Conservation (phyloP, 2,113 vertebrate genomes). For the Megalops atlanticus region DNA sequence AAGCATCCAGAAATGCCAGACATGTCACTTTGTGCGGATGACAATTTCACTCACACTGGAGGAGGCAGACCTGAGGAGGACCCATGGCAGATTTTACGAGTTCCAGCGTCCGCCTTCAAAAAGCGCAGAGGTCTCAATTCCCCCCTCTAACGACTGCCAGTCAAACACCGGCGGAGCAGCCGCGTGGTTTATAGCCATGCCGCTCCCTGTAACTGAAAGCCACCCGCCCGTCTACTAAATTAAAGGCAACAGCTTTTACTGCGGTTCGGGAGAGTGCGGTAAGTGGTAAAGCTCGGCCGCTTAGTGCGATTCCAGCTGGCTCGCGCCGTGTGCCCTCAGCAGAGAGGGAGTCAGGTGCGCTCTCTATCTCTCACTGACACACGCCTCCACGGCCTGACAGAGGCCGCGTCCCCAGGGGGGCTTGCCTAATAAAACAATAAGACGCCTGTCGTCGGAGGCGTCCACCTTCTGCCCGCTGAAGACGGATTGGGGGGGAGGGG, state of each 20-base stretch:
- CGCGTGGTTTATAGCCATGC: slow-evolving; percentile 22
- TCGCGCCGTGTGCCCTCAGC: neutral
- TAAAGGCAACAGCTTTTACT: slow-evolving; percentile 21
- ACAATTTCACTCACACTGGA: neutral
- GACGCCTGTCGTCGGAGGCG: slow-evolving; percentile 21
- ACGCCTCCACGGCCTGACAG: slow-evolving; percentile 24
- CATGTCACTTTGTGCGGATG: neutral
- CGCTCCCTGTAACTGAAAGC: neutral
- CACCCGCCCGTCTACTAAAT: slow-evolving; percentile 29
- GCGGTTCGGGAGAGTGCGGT: slow-evolving; percentile 15
- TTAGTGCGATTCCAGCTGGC: neutral
- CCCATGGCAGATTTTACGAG: slow-evolving; percentile 20
- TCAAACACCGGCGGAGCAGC: slow-evolving; percentile 2
- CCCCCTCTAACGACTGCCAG: neutral
- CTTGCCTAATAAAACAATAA: slow-evolving; percentile 37
- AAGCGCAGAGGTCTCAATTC: slow-evolving; percentile 3
- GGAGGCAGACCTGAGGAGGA: neutral
- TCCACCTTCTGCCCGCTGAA: slow-evolving; percentile 22
- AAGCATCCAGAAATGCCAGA: neutral
- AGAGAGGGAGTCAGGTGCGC: slow-evolving; percentile 28
- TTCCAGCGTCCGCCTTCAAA: neutral
- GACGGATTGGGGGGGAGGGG: slow-evolving; percentile 10
- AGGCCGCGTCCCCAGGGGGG: slow-evolving; percentile 12
- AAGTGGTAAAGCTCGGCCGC: slow-evolving; percentile 14
- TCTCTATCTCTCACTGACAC: slow-evolving; percentile 29